Conservation (phyloP, 2,888 invertebrate genomes). For the Acanthosepion pharaonis region DNA sequence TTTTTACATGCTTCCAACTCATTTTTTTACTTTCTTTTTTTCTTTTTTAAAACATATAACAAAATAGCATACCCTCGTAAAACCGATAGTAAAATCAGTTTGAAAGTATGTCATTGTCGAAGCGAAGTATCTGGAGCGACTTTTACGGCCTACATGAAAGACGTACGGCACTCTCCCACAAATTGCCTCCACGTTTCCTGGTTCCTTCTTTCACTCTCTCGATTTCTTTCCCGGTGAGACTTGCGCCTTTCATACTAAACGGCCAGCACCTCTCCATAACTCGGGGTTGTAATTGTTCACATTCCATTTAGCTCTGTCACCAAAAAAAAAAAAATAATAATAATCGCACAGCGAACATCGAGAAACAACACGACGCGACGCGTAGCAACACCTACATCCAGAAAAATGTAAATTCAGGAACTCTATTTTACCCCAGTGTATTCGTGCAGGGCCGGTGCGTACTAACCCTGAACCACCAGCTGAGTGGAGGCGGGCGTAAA, state of each 20-base stretch:
- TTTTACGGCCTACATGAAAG: background rate
- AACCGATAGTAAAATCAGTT: background rate
- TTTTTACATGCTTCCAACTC: background rate
- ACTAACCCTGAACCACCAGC: no score
- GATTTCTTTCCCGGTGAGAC: background rate
- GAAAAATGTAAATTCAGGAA: no score
- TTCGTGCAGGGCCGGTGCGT: no score
- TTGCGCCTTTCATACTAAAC: background rate
- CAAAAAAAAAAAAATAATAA: background rate
- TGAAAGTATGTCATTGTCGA: background rate
- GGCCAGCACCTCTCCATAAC: background rate
- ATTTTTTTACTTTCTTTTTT: no score
- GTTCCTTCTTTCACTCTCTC: background rate
- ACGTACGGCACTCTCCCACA: background rate
- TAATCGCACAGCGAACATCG: no score
- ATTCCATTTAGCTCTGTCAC: background rate
- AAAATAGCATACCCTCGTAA: background rate
- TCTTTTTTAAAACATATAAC: background rate
- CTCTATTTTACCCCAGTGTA: no score
- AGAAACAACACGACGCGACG: no score
- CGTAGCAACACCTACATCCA: no score
- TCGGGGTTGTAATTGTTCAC: constrained; percentile 33
- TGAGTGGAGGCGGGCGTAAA: no score
- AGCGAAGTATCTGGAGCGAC: background rate
- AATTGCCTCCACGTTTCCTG: background rate